A percentile compares a stretch with the other conserved stretches of the same genome.
Evolutionary conservation across 2,888 invertebrate species (phyloP).

Genomic region (Heliconius sara): DNA sequence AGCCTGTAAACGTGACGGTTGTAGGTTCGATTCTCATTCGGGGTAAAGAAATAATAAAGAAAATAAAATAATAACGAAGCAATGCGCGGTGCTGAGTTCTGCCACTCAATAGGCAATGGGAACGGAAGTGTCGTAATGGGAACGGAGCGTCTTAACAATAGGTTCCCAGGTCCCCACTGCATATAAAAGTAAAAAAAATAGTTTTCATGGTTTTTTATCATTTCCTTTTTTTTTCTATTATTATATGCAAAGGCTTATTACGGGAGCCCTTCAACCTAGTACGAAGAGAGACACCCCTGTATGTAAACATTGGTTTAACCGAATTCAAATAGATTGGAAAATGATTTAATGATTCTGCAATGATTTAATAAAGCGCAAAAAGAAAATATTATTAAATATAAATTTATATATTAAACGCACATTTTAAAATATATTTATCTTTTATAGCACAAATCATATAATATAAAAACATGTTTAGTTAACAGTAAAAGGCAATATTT

Average conservation of each 20-base stretch:
- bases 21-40: too few relatives aligned
- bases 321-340: conserved; percentile 56
- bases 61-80: too few relatives aligned
- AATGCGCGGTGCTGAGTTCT: too few relatives aligned
- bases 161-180: too few relatives aligned
- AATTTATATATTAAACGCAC: background rate
- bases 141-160: too few relatives aligned
- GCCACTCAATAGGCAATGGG: too few relatives aligned
- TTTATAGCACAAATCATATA: background rate
- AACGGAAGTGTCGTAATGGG: too few relatives aligned
- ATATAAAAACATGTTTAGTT: background rate
- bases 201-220: background rate
- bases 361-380: conserved; percentile 26
- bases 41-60: too few relatives aligned
- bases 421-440: background rate
- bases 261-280: background rate
- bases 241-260: background rate
- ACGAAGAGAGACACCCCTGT: conserved; percentile 29
- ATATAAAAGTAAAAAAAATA: background rate
- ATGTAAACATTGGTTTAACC: conserved; percentile 49
- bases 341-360: conserved; percentile 52
- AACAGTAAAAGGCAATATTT: background rate
- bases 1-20: too few relatives aligned
- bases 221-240: background rate
- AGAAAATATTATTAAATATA: background rate